These are phyloP conservation scores for Augiades crinisus DNA, from an alignment of 2,888 invertebrate genomes.

Conservation along the genomic window DNA sequence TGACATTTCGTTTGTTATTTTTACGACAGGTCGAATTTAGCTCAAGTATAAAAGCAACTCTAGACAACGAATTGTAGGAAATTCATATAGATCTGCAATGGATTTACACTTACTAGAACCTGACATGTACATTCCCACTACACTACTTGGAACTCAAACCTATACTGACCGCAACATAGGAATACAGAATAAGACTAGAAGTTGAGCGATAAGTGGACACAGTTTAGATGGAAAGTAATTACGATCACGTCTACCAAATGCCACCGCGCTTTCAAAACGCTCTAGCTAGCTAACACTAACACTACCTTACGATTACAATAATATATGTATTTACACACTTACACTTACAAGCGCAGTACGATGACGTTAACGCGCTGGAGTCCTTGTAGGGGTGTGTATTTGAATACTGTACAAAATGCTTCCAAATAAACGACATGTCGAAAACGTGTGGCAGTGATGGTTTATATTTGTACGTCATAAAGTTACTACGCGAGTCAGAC, in stretches of 20 bases:
- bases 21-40: too few relatives aligned
- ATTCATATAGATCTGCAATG: too few relatives aligned
- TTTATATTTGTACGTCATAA: background rate
- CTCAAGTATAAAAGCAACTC: too few relatives aligned
- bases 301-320: conserved; percentile 27
- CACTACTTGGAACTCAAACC: background rate
- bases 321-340: conserved; percentile 22
- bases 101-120: too few relatives aligned
- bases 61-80: too few relatives aligned
- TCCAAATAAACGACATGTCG: background rate
- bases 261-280: conserved; percentile 23
- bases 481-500: background rate
- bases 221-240: conserved; percentile 38
- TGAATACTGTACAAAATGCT: background rate
- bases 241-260: conserved; percentile 39
- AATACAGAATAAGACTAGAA: conserved; percentile 52
- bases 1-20: too few relatives aligned
- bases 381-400: background rate
- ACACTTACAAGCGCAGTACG: background rate
- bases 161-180: background rate
- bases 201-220: conserved; percentile 47
- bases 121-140: too few relatives aligned
- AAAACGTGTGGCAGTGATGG: background rate
- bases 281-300: conserved; percentile 28
- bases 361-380: background rate